Conservation (phyloP, 2,797 vertebrate species). For the Liparis tanakae region DNA sequence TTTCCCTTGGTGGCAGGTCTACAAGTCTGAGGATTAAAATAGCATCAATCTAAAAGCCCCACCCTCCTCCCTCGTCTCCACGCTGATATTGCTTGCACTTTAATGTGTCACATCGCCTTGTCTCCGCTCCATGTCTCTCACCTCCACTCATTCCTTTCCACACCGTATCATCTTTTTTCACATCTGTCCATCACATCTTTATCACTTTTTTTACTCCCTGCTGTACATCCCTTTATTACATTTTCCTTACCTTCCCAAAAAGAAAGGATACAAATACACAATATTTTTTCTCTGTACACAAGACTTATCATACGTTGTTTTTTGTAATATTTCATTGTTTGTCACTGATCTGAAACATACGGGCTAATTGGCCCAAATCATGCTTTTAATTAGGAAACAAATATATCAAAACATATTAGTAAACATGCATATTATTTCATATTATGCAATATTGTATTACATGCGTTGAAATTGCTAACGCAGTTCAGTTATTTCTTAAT, state of each 20-base stretch:
- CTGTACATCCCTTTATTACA: neutral
- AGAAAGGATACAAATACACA: too few species aligned
- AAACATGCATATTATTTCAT: too few species aligned
- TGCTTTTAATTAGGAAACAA: neutral
- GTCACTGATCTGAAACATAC: neutral
- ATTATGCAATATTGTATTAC: too few species aligned
- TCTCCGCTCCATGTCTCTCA: constrained; percentile 40
- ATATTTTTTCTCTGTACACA: neutral
- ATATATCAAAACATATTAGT: too few species aligned
- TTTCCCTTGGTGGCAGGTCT: constrained; percentile 6
- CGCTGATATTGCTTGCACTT: constrained; percentile 32
- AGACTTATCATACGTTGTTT: neutral
- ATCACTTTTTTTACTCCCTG: neutral
- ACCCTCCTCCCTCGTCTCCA: neutral
- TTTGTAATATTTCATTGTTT: neutral
- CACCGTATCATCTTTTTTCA: constrained; percentile 36
- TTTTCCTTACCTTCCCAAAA: neutral
- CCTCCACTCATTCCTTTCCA: constrained; percentile 25
- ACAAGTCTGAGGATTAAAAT: neutral
- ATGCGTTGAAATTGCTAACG: too few species aligned
- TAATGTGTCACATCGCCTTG: constrained; percentile 35
- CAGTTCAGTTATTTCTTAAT: too few species aligned
- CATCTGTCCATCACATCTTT: constrained; percentile 18
- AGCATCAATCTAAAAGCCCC: neutral
- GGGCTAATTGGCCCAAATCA: neutral